Conservation (phyloP, 2,797 vertebrate genomes). For the Clangula hyemalis region DNA sequence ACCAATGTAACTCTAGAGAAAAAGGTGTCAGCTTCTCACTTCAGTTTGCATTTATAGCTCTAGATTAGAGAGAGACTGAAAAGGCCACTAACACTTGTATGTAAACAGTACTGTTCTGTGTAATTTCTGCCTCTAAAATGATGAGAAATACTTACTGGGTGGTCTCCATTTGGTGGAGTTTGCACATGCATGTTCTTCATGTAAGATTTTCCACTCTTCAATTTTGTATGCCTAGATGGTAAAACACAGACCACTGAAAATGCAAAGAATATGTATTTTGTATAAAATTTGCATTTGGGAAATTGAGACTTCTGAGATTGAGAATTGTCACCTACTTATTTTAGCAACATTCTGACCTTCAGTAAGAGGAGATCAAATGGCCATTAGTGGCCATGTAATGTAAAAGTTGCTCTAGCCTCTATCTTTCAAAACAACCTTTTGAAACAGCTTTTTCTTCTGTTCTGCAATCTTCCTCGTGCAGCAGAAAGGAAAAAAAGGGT, state of each 20-base stretch:
- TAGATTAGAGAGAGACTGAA: constrained; percentile 29
- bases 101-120: background rate
- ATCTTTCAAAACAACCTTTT: background rate
- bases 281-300: background rate
- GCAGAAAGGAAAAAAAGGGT: background rate
- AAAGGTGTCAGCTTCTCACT: background rate
- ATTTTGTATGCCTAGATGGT: background rate
- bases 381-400: background rate
- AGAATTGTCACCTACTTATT: background rate
- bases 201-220: background rate
- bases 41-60: constrained; percentile 38
- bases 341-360: background rate
- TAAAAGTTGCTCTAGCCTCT: background rate
- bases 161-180: background rate
- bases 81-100: constrained; percentile 20
- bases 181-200: background rate
- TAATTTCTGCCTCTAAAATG: constrained; percentile 3
- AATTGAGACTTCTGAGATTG: background rate
- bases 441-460: background rate
- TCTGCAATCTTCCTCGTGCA: background rate
- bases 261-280: background rate
- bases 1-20: background rate
- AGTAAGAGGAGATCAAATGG: background rate
- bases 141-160: background rate
- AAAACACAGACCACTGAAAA: background rate